Evolutionary conservation across 2,797 vertebrate genomes (phyloP).

Genomic region (Octomys mimax): DNA sequence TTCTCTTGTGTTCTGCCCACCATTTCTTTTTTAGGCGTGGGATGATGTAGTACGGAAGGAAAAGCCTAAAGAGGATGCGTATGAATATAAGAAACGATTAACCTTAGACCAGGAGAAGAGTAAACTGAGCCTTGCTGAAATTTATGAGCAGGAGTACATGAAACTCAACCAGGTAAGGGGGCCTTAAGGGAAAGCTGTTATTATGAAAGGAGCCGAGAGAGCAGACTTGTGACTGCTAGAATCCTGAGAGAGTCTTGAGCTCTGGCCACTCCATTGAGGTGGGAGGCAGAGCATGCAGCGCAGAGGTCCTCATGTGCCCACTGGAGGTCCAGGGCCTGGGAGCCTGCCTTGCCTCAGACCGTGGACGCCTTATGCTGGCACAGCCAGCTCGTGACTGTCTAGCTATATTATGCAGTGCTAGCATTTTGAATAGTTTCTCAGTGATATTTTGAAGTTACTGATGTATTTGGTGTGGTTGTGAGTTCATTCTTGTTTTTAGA

Average conservation of each 20-base stretch:
- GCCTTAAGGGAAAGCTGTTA: neutral
- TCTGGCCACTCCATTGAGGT: neutral
- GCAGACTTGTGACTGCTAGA: neutral
- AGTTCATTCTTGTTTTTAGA: neutral
- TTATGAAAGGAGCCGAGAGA: neutral
- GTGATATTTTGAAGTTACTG: neutral
- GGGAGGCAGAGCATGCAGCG: neutral
- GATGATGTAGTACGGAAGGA: conserved; percentile 98
- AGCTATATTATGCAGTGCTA: neutral
- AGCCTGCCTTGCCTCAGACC: neutral
- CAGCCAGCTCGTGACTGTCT: neutral
- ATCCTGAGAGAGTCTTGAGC: neutral
- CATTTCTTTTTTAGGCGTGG: conserved; percentile 91
- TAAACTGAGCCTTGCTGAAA: conserved; percentile 97
- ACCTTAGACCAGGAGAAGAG: conserved; percentile 98
- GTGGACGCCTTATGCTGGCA: neutral
- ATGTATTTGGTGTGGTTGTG: neutral
- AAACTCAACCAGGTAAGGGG: conserved; percentile 94
- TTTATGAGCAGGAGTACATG: conserved; percentile 97
- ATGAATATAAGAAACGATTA: conserved; percentile 97
- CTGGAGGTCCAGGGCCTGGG: rapidly evolving
- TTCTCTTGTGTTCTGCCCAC: neutral
- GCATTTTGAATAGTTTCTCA: neutral
- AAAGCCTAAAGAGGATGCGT: conserved; percentile 96
- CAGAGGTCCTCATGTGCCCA: neutral